Evolutionary conservation across 1,140 invertebrate species (phyloP).

Genomic region (Lucilia sericata): DNA sequence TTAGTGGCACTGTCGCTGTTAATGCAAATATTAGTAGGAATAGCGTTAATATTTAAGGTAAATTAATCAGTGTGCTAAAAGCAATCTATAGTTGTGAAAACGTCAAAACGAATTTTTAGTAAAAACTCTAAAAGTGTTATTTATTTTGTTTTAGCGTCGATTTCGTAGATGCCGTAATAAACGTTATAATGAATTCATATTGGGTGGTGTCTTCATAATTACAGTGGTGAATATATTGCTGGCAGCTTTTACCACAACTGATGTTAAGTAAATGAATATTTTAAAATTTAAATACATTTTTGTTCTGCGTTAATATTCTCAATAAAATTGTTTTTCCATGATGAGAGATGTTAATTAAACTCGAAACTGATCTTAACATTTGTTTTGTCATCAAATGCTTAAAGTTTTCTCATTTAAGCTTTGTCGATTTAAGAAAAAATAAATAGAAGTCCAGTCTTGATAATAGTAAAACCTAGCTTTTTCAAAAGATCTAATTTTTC

Average conservation of each 20-base stretch:
- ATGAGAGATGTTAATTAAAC: too few relatives aligned
- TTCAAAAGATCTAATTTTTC: too few relatives aligned
- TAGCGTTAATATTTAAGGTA: slow-evolving; percentile 75
- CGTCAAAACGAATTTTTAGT: not conserved
- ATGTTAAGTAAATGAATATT: slow-evolving; percentile 3
- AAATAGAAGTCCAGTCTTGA: too few relatives aligned
- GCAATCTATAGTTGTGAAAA: not conserved
- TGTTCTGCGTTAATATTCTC: too few relatives aligned
- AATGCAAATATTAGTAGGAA: slow-evolving; percentile 74
- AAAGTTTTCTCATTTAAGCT: too few relatives aligned
- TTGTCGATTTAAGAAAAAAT: too few relatives aligned
- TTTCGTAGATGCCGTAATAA: slow-evolving; percentile 51
- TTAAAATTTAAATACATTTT: too few relatives aligned
- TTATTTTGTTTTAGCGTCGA: slow-evolving; percentile 52
- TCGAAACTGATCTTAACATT: too few relatives aligned
- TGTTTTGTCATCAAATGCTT: too few relatives aligned
- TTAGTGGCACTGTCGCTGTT: slow-evolving; percentile 73
- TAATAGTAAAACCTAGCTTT: too few relatives aligned
- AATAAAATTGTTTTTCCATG: too few relatives aligned
- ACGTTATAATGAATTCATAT: slow-evolving; percentile 73
- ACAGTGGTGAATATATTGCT: slow-evolving; percentile 78
- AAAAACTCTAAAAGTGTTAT: not conserved
- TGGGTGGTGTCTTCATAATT: slow-evolving; percentile 75
- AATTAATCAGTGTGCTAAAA: not conserved
- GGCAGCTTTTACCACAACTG: slow-evolving; percentile 74